These are phyloP conservation scores for Oscheius sp. DNA, from an alignment of 2,888 invertebrate species.

Conservation along the genomic window DNA sequence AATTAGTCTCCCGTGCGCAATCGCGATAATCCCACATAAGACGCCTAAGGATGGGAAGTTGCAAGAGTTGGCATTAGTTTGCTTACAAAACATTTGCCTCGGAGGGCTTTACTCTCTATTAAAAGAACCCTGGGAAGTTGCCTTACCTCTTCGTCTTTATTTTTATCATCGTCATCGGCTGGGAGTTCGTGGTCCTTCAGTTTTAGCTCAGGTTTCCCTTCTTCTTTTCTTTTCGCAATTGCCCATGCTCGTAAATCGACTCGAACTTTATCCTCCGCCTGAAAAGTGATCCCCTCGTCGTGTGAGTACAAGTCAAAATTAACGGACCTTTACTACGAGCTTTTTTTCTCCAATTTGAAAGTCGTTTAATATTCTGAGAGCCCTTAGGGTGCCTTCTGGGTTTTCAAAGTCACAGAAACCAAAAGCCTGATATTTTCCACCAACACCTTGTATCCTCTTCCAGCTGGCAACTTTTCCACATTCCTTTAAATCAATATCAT, in stretches of 20 bases:
- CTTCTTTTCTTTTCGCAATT: conserved; percentile 44
- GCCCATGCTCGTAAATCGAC: conserved; percentile 45
- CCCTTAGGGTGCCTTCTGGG: conserved; percentile 93
- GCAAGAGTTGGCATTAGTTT: too few relatives aligned
- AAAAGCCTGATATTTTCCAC: conserved; percentile 83
- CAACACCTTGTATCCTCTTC: conserved; percentile 89
- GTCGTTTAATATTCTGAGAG: conserved; percentile 89
- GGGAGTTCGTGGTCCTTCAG: conserved; percentile 60
- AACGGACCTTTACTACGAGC: conserved; percentile 81
- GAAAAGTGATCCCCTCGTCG: conserved; percentile 29
- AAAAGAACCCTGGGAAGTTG: neutral
- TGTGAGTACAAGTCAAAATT: neutral
- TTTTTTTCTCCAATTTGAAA: conserved; percentile 91
- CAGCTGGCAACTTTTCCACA: conserved; percentile 95
- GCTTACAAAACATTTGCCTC: too few relatives aligned
- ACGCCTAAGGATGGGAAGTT: neutral
- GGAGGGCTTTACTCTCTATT: neutral
- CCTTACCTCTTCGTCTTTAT: conserved; percentile 59
- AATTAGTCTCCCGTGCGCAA: neutral
- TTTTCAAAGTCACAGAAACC: conserved; percentile 97
- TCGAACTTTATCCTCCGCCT: conserved; percentile 62
- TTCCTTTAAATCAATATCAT: conserved; percentile 76
- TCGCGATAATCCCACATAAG: neutral
- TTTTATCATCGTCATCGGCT: conserved; percentile 61
- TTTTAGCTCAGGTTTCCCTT: conserved; percentile 44